phyloP scores from a whole-genome alignment of 53 echinoderm and acorn worm genomes.

The Echinometra lucunter region DNA sequence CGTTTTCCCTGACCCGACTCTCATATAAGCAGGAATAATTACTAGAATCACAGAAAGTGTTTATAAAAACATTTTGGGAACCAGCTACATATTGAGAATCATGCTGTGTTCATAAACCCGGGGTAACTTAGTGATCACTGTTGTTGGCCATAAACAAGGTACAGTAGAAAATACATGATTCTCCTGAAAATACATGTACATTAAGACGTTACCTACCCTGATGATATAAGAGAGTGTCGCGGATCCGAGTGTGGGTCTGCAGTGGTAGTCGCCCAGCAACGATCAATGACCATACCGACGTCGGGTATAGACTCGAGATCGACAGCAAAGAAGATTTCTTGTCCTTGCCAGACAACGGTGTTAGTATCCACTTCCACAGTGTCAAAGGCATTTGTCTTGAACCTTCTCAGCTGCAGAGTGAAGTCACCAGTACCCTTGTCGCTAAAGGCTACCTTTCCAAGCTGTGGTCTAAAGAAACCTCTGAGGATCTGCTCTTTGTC shows the following conservation, averaged over 20 bases:
- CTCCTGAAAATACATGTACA: no score
- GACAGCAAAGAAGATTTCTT: conserved; percentile 1
- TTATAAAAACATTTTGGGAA: no score
- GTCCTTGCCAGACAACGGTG: background rate
- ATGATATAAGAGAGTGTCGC: background rate
- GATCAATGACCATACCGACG: conserved; percentile 5
- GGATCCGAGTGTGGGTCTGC: background rate
- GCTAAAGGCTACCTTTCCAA: conserved; percentile 28
- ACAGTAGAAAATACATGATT: no score
- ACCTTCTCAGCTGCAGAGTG: background rate
- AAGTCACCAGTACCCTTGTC: conserved; percentile 34
- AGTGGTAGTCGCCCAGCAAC: conserved; percentile 15
- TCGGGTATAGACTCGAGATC: background rate
- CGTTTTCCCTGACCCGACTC: no score
- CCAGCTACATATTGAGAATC: no score
- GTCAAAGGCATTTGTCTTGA: background rate
- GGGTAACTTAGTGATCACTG: no score
- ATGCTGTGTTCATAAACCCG: no score
- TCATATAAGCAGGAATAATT: no score
- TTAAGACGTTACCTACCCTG: background rate
- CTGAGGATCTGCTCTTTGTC: background rate
- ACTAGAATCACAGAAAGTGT: no score
- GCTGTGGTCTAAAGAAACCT: background rate
- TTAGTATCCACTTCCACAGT: background rate
- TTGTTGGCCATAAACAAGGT: no score